Conservation (phyloP, 2,888 invertebrate genomes). For the Aspidapion aeneum region DNA sequence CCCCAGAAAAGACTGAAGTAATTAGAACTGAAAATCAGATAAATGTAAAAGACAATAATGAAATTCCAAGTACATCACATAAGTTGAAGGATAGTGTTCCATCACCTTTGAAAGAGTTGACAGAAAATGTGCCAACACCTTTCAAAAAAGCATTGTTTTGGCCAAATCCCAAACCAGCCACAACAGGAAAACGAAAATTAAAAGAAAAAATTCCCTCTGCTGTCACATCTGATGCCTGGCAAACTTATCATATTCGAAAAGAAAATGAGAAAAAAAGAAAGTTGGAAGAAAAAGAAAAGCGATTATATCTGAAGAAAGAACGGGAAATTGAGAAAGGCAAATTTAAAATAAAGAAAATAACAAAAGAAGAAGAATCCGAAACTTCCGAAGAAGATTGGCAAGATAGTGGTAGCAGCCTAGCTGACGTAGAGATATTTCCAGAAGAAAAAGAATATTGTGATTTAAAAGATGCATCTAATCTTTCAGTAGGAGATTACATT, state of each 20-base stretch:
- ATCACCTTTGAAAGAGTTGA: background rate
- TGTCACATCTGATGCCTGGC: background rate
- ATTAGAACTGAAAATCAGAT: background rate
- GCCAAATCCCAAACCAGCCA: background rate
- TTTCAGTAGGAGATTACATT: background rate
- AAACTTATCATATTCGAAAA: no score
- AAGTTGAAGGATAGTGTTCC: background rate
- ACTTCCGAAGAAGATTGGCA: background rate
- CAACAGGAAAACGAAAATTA: background rate
- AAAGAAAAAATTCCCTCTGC: background rate
- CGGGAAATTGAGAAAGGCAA: background rate
- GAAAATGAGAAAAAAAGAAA: no score
- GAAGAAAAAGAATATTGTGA: background rate
- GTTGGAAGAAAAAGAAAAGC: no score
- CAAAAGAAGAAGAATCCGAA: background rate
- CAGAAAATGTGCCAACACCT: constrained; percentile 2
- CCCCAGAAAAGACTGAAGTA: background rate
- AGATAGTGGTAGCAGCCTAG: background rate
- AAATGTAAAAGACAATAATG: background rate
- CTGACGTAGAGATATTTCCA: background rate
- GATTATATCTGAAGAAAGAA: no score
- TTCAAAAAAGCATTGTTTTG: constrained; percentile 6
- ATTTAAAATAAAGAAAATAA: background rate
- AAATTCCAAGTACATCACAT: background rate
- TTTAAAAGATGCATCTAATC: background rate